Conservation (phyloP, 2,888 invertebrate species). For the Erebia palarica region DNA sequence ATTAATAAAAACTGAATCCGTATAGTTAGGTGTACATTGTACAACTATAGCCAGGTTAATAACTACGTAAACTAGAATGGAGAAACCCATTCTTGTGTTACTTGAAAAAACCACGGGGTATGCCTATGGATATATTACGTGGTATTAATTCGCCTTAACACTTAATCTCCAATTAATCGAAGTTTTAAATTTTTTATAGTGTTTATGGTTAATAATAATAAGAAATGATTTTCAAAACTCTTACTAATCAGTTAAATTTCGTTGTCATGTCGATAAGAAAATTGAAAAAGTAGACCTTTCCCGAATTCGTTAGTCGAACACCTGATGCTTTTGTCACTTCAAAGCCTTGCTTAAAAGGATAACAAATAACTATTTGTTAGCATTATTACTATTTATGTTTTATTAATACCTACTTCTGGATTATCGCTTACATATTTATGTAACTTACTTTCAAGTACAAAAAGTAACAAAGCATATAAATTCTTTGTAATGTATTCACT, state of each 20-base stretch:
- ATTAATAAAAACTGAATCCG: neutral
- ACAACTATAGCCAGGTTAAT: neutral
- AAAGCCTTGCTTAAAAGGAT: constrained; percentile 25
- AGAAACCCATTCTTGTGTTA: too few relatives aligned
- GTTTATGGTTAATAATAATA: neutral
- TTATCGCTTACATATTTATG: too few relatives aligned
- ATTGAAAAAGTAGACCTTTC: constrained; percentile 13
- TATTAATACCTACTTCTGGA: too few relatives aligned
- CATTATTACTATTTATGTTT: too few relatives aligned
- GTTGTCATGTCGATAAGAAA: neutral
- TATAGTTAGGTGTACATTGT: neutral
- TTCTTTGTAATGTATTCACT: neutral
- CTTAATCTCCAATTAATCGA: too few relatives aligned
- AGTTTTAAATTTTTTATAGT: too few relatives aligned
- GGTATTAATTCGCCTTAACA: too few relatives aligned
- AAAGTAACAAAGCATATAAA: neutral
- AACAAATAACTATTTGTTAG: constrained; percentile 27
- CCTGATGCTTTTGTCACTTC: constrained; percentile 25
- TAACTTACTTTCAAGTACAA: neutral
- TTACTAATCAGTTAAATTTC: neutral
- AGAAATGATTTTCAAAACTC: neutral
- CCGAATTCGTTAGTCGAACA: constrained; percentile 25
- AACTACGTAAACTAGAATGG: neutral
- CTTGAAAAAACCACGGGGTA: too few relatives aligned
- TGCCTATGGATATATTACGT: too few relatives aligned